phyloP scores from a whole-genome alignment of 2,888 invertebrate genomes.

The Yponomeuta cagnagella region DNA sequence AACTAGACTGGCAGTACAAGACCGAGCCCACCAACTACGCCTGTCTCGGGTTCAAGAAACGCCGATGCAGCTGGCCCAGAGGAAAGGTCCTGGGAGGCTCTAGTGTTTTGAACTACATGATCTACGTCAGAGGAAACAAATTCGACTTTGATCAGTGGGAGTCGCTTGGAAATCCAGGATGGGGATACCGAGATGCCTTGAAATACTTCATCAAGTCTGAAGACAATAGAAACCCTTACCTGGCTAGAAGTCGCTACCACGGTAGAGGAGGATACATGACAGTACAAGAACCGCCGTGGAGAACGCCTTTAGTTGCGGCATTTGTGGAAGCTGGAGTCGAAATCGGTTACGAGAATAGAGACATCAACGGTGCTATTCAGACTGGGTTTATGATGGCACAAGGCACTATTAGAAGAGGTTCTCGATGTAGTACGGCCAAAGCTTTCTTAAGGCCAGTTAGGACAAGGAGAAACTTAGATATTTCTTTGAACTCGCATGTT shows the following conservation, averaged over 20 bases:
- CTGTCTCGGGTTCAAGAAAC: constrained; percentile 88
- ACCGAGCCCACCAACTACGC: constrained; percentile 88
- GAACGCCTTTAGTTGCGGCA: constrained; percentile 86
- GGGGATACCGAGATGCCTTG: constrained; percentile 89
- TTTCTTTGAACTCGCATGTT: constrained; percentile 87
- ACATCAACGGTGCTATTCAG: constrained; percentile 87
- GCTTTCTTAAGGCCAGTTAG: constrained; percentile 89
- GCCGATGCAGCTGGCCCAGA: constrained; percentile 91
- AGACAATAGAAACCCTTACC: constrained; percentile 90
- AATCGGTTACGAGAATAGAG: constrained; percentile 88
- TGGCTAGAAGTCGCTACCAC: constrained; percentile 82
- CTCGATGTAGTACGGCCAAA: constrained; percentile 90
- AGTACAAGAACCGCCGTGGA: constrained; percentile 90
- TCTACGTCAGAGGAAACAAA: constrained; percentile 89
- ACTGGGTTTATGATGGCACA: constrained; percentile 90
- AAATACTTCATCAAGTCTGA: constrained; percentile 94
- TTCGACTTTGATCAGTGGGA: constrained; percentile 95
- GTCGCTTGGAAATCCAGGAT: constrained; percentile 88
- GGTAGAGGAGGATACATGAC: constrained; percentile 84
- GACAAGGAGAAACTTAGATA: constrained; percentile 85
- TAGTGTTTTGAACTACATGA: constrained; percentile 91
- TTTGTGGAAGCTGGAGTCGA: constrained; percentile 89
- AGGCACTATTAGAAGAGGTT: constrained; percentile 85
- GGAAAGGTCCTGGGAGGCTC: constrained; percentile 94
- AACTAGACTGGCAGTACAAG: constrained; percentile 93